A percentile compares a stretch with the other conserved stretches of the same genome.
Conservation (phyloP, 2,888 invertebrate species). For the Sipha maydis region DNA sequence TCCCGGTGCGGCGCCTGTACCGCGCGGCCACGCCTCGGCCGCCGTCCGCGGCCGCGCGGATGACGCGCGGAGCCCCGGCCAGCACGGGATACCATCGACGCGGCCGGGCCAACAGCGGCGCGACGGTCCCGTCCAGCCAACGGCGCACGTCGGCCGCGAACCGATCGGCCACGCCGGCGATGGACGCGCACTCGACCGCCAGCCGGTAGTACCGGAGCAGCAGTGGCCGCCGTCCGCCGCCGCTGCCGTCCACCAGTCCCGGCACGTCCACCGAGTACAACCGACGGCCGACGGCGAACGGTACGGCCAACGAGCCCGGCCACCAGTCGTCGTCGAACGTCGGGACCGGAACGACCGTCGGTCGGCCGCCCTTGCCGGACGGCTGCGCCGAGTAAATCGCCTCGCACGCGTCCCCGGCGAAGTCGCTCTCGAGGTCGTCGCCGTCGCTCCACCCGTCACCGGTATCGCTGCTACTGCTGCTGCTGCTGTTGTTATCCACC, state of each 20-base stretch:
- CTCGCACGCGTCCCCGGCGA: background rate
- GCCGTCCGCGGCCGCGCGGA: background rate
- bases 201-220: constrained; percentile 19
- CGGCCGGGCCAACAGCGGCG: background rate
- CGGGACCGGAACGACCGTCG: background rate
- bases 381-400: background rate
- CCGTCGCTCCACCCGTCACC: too few relatives aligned
- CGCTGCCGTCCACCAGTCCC: background rate
- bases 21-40: background rate
- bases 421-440: background rate
- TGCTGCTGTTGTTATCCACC: rapidly evolving
- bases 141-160: background rate
- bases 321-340: constrained; percentile 19
- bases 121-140: constrained; percentile 14
- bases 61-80: constrained; percentile 18
- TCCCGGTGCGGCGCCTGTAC: background rate
- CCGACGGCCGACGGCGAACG: constrained; percentile 22
- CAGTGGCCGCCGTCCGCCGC: background rate
- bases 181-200: constrained; percentile 16
- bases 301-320: constrained; percentile 30
- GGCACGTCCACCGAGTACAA: constrained; percentile 4
- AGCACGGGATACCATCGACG: constrained; percentile 33
- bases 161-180: background rate
- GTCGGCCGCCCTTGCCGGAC: background rate
- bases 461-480: background rate